Percentiles rank a stretch among this genome's conserved stretches.
phyloP scores from a whole-genome alignment of 1,140 invertebrate species.

The Pseudomyrmex gracilis region DNA sequence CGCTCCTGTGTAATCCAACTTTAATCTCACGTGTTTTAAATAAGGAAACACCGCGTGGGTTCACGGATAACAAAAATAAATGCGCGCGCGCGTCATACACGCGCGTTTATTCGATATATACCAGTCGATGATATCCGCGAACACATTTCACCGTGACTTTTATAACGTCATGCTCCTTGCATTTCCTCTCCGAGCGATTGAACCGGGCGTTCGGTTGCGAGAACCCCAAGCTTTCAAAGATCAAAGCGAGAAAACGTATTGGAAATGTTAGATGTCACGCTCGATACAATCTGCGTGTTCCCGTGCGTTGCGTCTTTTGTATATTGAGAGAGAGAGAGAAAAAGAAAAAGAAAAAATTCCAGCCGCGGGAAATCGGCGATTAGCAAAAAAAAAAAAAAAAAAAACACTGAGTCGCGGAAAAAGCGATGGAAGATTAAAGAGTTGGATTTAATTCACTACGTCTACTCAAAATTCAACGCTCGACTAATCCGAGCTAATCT shows the following conservation, averaged over 20 bases:
- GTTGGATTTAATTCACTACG: neutral
- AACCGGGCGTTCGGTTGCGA: constrained; percentile 30
- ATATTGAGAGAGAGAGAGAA: neutral
- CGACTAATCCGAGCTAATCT: too few relatives aligned
- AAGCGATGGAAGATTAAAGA: neutral
- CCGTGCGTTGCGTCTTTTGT: neutral
- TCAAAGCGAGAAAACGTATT: constrained; percentile 40
- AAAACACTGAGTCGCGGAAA: too few relatives aligned
- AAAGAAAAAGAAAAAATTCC: neutral
- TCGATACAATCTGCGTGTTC: constrained; percentile 36
- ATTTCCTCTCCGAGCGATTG: constrained; percentile 40
- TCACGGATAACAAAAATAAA: neutral
- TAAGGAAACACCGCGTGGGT: neutral
- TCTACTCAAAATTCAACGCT: neutral
- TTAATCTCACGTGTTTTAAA: neutral
- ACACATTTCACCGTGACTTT: constrained; percentile 33
- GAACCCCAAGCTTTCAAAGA: constrained; percentile 26
- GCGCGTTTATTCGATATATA: constrained; percentile 30
- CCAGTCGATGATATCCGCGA: neutral
- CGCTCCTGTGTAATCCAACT: neutral
- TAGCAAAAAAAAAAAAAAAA: constrained; percentile 9
- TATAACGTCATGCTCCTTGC: constrained; percentile 34
- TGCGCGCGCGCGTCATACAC: neutral
- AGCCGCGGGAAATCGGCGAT: neutral
- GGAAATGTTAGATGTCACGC: constrained; percentile 51